A percentile compares a stretch with the other conserved stretches of the same genome.
These are phyloP conservation scores for Petaurus breviceps DNA, from an alignment of 2,113 vertebrate species.

Conservation along the genomic window DNA sequence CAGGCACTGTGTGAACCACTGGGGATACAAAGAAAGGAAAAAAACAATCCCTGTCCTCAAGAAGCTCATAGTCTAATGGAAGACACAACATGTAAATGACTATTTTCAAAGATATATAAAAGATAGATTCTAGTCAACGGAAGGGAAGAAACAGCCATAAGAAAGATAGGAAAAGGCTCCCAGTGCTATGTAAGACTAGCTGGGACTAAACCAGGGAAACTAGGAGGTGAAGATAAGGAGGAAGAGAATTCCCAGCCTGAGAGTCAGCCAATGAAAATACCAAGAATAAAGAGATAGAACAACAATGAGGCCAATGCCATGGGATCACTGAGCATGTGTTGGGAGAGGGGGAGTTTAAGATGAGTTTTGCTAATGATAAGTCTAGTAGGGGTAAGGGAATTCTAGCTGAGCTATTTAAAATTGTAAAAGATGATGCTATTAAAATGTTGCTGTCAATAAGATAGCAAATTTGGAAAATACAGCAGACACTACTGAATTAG, in stretches of 20 bases:
- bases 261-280: not conserved
- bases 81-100: not conserved
- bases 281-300: not conserved
- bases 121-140: not conserved
- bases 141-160: not conserved
- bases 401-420: not conserved
- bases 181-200: not conserved
- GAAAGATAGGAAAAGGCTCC: not conserved
- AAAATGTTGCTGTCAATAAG: too few species aligned
- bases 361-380: not conserved
- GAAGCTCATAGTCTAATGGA: not conserved
- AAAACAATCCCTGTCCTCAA: not conserved
- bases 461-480: not conserved
- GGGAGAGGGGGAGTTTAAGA: not conserved
- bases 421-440: too few species aligned
- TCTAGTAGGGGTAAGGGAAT: not conserved
- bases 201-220: not conserved
- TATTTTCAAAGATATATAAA: not conserved
- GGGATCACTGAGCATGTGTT: not conserved
- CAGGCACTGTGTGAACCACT: not conserved
- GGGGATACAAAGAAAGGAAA: not conserved
- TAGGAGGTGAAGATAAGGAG: not conserved
- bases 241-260: not conserved
- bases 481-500: not conserved
- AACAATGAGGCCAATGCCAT: not conserved